A percentile compares a stretch with the other conserved stretches of the same genome.
Evolutionary conservation across 1,140 invertebrate genomes (phyloP).

Genomic region (Philaenus spumarius): DNA sequence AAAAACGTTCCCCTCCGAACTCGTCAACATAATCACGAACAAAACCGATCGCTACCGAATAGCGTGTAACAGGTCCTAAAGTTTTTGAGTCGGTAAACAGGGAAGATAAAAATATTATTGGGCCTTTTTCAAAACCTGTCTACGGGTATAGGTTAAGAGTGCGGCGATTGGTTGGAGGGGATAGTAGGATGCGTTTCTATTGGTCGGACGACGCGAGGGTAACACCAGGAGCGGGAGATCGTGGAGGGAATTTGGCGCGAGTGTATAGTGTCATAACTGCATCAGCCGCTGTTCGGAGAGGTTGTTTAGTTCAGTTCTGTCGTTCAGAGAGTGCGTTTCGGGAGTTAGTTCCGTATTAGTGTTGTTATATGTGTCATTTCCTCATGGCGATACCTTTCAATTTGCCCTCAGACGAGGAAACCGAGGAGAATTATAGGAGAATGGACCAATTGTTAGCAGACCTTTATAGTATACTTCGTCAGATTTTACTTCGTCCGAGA

Average conservation of each 20-base stretch:
- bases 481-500: slow-evolving; percentile 20
- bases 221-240: slow-evolving; percentile 4
- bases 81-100: not conserved
- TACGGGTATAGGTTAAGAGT: not conserved
- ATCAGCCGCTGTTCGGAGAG: not conserved
- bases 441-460: slow-evolving; percentile 32
- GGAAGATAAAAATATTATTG: slow-evolving; percentile 16
- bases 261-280: not conserved
- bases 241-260: not conserved
- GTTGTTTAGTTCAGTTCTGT: not conserved
- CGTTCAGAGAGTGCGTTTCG: not conserved
- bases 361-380: slow-evolving; percentile 16
- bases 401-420: slow-evolving; percentile 37
- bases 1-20: too few species aligned
- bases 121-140: slow-evolving; percentile 19
- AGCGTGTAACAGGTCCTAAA: slow-evolving; percentile 13
- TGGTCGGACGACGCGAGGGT: not conserved
- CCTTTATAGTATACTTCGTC: slow-evolving; percentile 29
- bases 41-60: not conserved
- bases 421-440: slow-evolving; percentile 26
- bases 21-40: too few species aligned
- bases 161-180: not conserved
- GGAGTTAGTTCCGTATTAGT: slow-evolving; percentile 2
- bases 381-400: slow-evolving; percentile 41
- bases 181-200: not conserved